These are phyloP conservation scores for Xestia sexstrigata DNA, from an alignment of 2,888 invertebrate genomes.

Conservation along the genomic window DNA sequence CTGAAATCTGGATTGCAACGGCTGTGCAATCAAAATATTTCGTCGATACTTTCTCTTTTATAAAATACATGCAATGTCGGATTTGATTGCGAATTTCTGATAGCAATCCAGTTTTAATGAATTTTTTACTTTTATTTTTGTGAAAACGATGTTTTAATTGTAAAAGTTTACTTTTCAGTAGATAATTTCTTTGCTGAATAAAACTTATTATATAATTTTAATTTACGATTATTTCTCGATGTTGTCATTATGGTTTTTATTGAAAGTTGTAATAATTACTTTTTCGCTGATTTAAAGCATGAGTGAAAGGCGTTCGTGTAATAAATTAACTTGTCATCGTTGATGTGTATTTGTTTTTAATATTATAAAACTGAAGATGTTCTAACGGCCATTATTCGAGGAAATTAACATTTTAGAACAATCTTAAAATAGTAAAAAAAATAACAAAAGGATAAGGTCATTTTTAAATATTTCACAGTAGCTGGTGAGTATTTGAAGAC, in stretches of 20 bases:
- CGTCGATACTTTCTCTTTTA: conserved; percentile 61
- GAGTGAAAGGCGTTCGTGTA: conserved; percentile 38
- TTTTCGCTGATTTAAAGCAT: neutral
- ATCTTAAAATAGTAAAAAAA: conserved; percentile 14
- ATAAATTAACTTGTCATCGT: neutral
- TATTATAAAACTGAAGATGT: neutral
- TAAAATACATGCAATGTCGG: conserved; percentile 54
- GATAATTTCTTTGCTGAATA: neutral
- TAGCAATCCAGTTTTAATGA: conserved; percentile 22
- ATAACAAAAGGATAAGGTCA: conserved; percentile 44
- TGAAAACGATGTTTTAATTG: neutral
- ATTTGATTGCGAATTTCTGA: conserved; percentile 34
- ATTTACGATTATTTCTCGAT: conserved; percentile 15
- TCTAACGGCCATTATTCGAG: conserved; percentile 3
- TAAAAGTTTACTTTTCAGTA: conserved; percentile 4
- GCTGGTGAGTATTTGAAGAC: conserved; percentile 20
- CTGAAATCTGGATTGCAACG: conserved; percentile 51
- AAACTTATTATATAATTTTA: neutral
- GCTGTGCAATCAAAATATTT: conserved; percentile 60
- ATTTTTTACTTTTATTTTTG: conserved; percentile 17
- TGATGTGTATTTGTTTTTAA: neutral
- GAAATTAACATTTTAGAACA: conserved; percentile 24
- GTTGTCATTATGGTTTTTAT: neutral
- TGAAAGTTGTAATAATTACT: neutral
- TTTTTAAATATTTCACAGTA: conserved; percentile 24